phyloP scores from a whole-genome alignment of 2,797 vertebrate species.

The Sparidentex hasta region DNA sequence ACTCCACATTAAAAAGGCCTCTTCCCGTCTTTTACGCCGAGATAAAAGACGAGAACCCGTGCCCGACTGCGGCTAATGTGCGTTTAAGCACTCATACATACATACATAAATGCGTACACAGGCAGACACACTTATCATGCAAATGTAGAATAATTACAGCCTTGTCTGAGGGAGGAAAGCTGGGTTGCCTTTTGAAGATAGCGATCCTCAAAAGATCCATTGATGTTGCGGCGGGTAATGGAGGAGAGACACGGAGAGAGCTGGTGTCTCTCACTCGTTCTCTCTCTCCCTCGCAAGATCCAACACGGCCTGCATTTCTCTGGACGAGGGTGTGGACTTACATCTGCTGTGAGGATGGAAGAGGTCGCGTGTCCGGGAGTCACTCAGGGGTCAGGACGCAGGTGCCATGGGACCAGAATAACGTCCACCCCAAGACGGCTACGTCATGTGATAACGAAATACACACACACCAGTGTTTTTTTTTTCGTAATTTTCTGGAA shows the following conservation, averaged over 20 bases:
- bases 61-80: constrained; percentile 74
- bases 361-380: background rate
- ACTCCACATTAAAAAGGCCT: constrained; percentile 74
- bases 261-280: constrained; percentile 43
- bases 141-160: constrained; percentile 82
- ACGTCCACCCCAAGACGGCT: background rate
- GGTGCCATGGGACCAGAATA: background rate
- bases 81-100: constrained; percentile 80
- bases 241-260: constrained; percentile 42
- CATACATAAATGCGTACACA: constrained; percentile 77
- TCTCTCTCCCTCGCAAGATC: constrained; percentile 31
- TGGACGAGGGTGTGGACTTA: constrained; percentile 30
- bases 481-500: background rate
- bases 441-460: background rate
- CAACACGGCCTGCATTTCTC: constrained; percentile 24
- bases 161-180: constrained; percentile 73
- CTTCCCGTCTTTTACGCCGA: constrained; percentile 68
- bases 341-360: constrained; percentile 40
- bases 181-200: constrained; percentile 78
- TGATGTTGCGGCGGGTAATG: constrained; percentile 75
- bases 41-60: constrained; percentile 75
- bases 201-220: constrained; percentile 77
- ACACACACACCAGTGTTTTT: background rate
- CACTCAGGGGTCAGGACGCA: background rate
- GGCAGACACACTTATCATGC: constrained; percentile 81